These are phyloP conservation scores for Fukomys damarensis DNA, from an alignment of 2,113 vertebrate species.

Conservation along the genomic window DNA sequence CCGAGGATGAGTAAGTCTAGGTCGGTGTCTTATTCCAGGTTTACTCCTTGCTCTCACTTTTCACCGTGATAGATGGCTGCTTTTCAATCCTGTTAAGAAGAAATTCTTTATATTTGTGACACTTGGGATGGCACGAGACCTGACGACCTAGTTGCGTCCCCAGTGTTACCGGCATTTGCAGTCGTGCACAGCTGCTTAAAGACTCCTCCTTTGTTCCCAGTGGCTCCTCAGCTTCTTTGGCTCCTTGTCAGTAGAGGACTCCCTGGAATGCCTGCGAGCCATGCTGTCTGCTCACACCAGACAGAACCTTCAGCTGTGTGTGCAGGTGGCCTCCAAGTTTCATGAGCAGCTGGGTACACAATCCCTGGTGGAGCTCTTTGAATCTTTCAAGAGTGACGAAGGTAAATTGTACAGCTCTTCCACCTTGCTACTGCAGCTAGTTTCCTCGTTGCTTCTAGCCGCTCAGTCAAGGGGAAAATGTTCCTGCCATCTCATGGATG, in stretches of 20 bases:
- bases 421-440: background rate
- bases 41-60: background rate
- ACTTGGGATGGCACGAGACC: background rate
- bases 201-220: constrained; percentile 79
- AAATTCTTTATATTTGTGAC: constrained; percentile 3
- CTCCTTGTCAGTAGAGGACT: constrained; percentile 94
- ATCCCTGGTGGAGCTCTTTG: constrained; percentile 92
- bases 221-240: constrained; percentile 96
- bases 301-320: constrained; percentile 95
- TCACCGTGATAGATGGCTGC: background rate
- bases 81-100: background rate
- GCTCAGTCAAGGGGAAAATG: background rate
- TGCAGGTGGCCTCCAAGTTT: constrained; percentile 96
- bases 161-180: background rate
- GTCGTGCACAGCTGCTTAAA: background rate
- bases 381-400: constrained; percentile 96
- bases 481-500: background rate
- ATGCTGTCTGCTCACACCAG: constrained; percentile 94
- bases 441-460: background rate
- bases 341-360: constrained; percentile 95
- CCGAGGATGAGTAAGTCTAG: background rate
- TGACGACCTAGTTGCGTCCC: background rate
- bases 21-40: background rate
- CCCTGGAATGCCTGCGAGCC: constrained; percentile 93
- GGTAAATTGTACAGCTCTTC: constrained; percentile 83